Conservation (phyloP, 2,797 vertebrate species). For the Amblyraja radiata region DNA sequence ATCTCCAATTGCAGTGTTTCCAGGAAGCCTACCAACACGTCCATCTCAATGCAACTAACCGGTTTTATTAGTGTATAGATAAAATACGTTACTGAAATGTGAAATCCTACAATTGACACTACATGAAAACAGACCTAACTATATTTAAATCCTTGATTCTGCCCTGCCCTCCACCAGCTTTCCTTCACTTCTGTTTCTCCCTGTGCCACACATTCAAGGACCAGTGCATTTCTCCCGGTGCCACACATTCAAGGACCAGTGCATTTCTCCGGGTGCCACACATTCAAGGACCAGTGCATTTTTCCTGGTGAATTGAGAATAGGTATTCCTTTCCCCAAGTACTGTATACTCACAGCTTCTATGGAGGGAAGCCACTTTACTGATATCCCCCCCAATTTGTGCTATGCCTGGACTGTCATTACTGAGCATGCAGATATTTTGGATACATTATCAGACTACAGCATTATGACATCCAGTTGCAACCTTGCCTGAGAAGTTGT, state of each 20-base stretch:
- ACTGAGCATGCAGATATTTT: neutral
- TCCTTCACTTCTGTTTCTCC: neutral
- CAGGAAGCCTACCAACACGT: too few species aligned
- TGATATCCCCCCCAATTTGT: neutral
- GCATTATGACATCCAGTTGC: neutral
- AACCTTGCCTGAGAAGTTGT: neutral
- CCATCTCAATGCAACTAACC: neutral
- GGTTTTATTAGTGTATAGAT: neutral
- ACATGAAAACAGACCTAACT: neutral
- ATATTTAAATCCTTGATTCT: neutral
- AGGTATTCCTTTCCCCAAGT: too few species aligned
- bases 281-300: too few species aligned
- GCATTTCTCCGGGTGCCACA: too few species aligned
- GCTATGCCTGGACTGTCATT: neutral
- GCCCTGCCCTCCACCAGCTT: too few species aligned
- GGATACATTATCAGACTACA: neutral
- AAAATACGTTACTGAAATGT: neutral
- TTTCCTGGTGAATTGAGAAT: too few species aligned
- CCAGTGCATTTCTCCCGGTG: too few species aligned
- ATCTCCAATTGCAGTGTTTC: too few species aligned
- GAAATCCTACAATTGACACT: neutral
- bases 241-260: too few species aligned
- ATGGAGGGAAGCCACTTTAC: too few species aligned
- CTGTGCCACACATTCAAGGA: too few species aligned
- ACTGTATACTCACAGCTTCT: too few species aligned